Evolutionary conservation across 2,888 invertebrate genomes (phyloP).

Genomic region (Malacosoma neustria): DNA sequence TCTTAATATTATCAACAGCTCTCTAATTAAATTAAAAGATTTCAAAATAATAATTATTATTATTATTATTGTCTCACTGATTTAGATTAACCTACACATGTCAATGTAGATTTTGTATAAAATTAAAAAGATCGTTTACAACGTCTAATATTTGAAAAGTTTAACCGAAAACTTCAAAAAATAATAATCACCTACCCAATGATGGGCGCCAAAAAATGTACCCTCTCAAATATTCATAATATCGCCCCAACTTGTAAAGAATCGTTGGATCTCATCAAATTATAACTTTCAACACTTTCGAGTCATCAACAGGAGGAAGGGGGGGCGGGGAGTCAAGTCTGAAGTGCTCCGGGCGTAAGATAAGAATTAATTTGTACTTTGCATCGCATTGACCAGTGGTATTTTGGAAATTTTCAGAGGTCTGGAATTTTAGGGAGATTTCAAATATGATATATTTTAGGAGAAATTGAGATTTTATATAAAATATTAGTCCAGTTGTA

Average conservation of each 20-base stretch:
- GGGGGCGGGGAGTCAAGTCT: neutral
- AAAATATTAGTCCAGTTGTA: no score
- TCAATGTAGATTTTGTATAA: no score
- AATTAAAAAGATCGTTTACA: no score
- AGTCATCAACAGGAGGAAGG: neutral
- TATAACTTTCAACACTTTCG: slow-evolving; percentile 29
- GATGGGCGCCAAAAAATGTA: slow-evolving; percentile 46
- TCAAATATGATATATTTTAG: no score
- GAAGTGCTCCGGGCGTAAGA: neutral
- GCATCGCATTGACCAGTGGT: neutral
- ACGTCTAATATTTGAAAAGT: neutral
- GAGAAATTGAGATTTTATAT: no score
- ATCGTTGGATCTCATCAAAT: slow-evolving; percentile 47
- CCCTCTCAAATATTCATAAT: slow-evolving; percentile 53
- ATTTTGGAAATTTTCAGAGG: neutral
- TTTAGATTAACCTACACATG: no score
- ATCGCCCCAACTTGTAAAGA: slow-evolving; percentile 41
- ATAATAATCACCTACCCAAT: slow-evolving; percentile 23
- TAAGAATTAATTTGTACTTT: neutral
- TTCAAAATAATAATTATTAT: no score
- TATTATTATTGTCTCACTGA: no score
- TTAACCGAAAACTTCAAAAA: slow-evolving; percentile 3
- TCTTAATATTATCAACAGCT: no score
- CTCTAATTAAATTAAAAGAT: no score
- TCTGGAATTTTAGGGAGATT: no score